phyloP scores from a whole-genome alignment of 2,113 vertebrate species.

The Puntigrus tetrazona region DNA sequence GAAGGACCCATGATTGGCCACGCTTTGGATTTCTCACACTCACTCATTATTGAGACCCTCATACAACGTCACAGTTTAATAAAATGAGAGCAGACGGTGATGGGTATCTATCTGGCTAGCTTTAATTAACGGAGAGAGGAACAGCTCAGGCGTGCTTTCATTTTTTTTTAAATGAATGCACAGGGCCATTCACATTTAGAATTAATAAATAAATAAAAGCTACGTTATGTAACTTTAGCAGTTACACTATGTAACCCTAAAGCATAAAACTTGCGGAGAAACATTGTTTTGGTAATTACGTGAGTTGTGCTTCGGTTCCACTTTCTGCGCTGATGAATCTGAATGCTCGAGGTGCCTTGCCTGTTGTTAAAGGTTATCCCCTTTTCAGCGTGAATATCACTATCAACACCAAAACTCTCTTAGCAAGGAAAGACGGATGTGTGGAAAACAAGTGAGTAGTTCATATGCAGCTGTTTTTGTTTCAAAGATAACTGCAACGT shows the following conservation, averaged over 20 bases:
- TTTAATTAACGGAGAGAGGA: conserved; percentile 1
- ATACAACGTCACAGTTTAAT: neutral
- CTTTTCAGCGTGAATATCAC: neutral
- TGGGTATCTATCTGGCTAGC: neutral
- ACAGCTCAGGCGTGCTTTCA: neutral
- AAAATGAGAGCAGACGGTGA: conserved; percentile 19
- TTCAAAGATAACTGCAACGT: too few relatives aligned
- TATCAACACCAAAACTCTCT: neutral
- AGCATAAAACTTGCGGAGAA: too few relatives aligned
- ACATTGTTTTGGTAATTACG: too few relatives aligned
- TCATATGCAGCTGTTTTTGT: too few relatives aligned
- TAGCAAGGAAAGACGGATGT: too few relatives aligned
- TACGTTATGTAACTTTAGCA: neutral
- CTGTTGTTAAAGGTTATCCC: too few relatives aligned
- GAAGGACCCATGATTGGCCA: conserved; percentile 21
- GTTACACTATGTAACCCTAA: neutral
- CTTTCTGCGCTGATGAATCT: too few relatives aligned
- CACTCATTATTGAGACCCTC: conserved; percentile 23
- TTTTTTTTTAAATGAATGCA: neutral
- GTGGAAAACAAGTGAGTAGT: too few relatives aligned
- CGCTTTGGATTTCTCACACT: neutral
- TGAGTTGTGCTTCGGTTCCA: too few relatives aligned
- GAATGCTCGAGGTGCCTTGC: too few relatives aligned
- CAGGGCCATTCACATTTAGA: neutral
- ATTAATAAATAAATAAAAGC: neutral